Evolutionary conservation across 2,113 vertebrate genomes (phyloP).

Genomic region (Silurus asotus): DNA sequence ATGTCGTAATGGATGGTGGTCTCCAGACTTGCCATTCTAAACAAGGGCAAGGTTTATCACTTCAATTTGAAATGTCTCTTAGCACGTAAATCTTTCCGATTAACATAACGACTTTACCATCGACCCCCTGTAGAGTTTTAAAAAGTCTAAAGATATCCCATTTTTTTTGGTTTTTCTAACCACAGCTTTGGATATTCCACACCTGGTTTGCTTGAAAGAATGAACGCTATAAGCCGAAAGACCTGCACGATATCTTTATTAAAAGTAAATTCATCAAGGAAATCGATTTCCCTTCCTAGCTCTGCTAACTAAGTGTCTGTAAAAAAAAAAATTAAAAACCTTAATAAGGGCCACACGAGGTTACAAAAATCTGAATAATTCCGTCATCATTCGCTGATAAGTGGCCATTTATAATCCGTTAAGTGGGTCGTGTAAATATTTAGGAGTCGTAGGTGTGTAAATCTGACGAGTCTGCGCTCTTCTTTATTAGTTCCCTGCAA

Average conservation of each 20-base stretch:
- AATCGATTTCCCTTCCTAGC: not conserved
- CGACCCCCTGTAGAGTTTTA: not conserved
- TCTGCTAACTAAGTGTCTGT: not conserved
- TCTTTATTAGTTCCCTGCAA: conserved; percentile 37
- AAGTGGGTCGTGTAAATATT: conserved; percentile 46
- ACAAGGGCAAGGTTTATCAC: conserved; percentile 23
- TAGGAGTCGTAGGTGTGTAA: conserved; percentile 24
- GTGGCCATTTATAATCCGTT: conserved; percentile 35
- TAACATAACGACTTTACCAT: not conserved
- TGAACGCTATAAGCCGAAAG: not conserved
- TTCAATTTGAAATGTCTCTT: conserved; percentile 17
- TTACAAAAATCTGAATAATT: conserved; percentile 3
- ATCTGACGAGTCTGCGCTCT: conserved; percentile 25
- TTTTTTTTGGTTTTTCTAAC: not conserved
- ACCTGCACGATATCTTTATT: not conserved
- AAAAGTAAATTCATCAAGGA: not conserved
- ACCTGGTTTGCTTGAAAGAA: not conserved
- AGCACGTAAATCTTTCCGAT: conserved; percentile 6
- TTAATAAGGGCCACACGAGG: conserved; percentile 7
- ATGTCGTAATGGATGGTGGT: conserved; percentile 49
- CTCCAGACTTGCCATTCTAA: conserved; percentile 44
- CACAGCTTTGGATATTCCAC: not conserved
- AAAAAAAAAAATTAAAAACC: not conserved
- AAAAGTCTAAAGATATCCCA: not conserved
- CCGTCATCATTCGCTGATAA: conserved; percentile 9